Evolutionary conservation across 2,113 vertebrate genomes (phyloP).

Genomic region (Cochlearius cochlearius): DNA sequence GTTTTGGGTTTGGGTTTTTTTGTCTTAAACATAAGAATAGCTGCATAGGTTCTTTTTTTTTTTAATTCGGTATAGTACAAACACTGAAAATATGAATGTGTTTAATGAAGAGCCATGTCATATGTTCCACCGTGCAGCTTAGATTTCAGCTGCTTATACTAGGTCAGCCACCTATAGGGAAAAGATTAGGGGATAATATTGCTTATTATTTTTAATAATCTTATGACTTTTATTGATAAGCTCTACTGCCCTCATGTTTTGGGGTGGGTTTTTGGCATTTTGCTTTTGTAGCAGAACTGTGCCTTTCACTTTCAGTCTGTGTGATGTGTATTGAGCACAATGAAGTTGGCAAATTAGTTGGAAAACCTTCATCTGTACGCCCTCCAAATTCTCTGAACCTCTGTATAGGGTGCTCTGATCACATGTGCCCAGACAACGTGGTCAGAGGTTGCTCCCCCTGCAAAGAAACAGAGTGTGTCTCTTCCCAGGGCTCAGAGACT

Average conservation of each 20-base stretch:
- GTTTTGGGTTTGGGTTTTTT: not conserved
- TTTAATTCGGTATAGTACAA: not conserved
- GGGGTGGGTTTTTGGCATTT: not conserved
- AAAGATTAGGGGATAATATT: not conserved
- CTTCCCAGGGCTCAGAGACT: not conserved
- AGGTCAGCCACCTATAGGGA: not conserved
- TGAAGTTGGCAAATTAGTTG: not conserved
- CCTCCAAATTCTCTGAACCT: not conserved
- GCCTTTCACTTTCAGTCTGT: not conserved
- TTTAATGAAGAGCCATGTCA: not conserved
- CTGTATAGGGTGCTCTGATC: not conserved
- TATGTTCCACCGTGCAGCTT: not conserved
- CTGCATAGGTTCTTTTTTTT: not conserved
- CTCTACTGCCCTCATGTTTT: not conserved
- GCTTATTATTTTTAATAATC: not conserved
- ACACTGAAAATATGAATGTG: not conserved
- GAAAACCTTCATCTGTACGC: not conserved
- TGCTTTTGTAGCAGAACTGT: not conserved
- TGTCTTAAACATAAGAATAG: not conserved
- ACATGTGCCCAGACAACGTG: rapidly evolving
- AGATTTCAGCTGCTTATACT: not conserved
- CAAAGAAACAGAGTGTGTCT: not conserved
- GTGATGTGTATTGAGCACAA: not conserved
- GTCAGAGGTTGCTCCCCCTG: not conserved
- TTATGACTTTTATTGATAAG: not conserved